These are phyloP conservation scores for Ophiothrix spiculata DNA, from an alignment of 35 echinoderm and acorn worm genomes.

Conservation along the genomic window DNA sequence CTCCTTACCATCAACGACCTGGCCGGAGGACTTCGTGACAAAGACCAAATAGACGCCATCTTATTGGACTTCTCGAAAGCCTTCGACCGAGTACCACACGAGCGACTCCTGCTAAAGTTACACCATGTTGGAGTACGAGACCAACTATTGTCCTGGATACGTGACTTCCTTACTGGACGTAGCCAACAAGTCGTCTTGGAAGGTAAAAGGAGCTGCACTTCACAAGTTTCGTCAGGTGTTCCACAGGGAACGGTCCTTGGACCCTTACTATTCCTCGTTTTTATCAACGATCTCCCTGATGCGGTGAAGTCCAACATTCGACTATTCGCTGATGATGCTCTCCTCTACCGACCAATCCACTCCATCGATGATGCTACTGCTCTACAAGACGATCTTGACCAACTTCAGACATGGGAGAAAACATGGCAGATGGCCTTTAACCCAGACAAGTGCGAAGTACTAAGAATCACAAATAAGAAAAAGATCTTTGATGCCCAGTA, in stretches of 20 bases:
- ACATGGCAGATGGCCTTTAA: no score
- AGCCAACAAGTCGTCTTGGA: no score
- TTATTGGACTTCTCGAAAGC: slow-evolving; percentile 36
- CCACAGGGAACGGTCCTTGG: no score
- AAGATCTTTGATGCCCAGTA: slow-evolving; percentile 25
- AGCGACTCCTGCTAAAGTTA: slow-evolving; percentile 39
- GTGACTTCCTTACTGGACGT: no score
- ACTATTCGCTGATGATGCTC: slow-evolving; percentile 50
- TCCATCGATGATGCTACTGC: slow-evolving; percentile 12
- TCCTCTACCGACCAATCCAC: slow-evolving; percentile 39
- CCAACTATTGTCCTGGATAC: no score
- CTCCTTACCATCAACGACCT: slow-evolving; percentile 12
- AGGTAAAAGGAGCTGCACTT: no score
- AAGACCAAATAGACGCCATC: slow-evolving; percentile 23
- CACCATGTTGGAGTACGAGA: no score
- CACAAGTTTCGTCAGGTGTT: no score
- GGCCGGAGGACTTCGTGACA: background rate
- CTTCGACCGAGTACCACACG: slow-evolving; percentile 31
- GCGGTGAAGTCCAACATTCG: slow-evolving; percentile 8
- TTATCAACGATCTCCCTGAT: no score
- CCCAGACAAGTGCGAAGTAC: slow-evolving; percentile 26
- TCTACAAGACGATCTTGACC: slow-evolving; percentile 45
- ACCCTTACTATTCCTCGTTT: no score
- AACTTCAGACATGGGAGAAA: slow-evolving; percentile 25
- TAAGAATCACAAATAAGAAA: slow-evolving; percentile 16